Evolutionary conservation across 2,113 vertebrate species (phyloP).

Genomic region (Rhea pennata): DNA sequence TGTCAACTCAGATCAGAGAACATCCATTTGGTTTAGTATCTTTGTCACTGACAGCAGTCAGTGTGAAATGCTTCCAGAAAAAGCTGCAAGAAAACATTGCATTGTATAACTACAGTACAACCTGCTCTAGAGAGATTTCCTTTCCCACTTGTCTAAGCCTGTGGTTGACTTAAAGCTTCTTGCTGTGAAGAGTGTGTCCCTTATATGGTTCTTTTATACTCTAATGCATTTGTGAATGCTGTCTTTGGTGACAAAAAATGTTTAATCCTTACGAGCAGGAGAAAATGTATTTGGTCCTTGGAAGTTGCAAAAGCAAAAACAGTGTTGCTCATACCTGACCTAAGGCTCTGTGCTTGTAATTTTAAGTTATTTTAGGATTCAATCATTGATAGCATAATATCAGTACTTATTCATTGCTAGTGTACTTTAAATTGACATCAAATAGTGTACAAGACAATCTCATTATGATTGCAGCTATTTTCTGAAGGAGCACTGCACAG

Average conservation of each 20-base stretch:
- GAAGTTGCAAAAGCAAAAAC: not conserved
- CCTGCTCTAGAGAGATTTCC: not conserved
- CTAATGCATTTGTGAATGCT: not conserved
- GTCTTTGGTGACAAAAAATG: not conserved
- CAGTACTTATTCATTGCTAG: not conserved
- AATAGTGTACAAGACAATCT: not conserved
- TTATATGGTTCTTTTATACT: not conserved
- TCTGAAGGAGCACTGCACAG: not conserved
- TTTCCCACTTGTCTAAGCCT: not conserved
- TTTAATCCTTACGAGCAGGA: not conserved
- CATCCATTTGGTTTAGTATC: slow-evolving; percentile 17
- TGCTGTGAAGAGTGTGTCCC: not conserved
- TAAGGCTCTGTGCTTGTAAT: not conserved
- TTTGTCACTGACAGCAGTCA: slow-evolving; percentile 7
- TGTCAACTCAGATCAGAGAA: slow-evolving; percentile 37
- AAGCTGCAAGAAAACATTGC: not conserved
- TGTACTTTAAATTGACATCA: not conserved
- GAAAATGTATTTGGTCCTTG: not conserved
- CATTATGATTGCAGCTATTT: not conserved
- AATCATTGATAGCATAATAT: not conserved
- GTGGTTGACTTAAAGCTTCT: not conserved
- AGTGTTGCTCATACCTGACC: not conserved
- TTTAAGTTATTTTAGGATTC: not conserved
- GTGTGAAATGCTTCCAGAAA: not conserved
- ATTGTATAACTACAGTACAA: not conserved